These are phyloP conservation scores for Cladorhizidae sp. DNA, from an alignment of 37 sponge, comb jelly and placozoan genomes.

Conservation along the genomic window DNA sequence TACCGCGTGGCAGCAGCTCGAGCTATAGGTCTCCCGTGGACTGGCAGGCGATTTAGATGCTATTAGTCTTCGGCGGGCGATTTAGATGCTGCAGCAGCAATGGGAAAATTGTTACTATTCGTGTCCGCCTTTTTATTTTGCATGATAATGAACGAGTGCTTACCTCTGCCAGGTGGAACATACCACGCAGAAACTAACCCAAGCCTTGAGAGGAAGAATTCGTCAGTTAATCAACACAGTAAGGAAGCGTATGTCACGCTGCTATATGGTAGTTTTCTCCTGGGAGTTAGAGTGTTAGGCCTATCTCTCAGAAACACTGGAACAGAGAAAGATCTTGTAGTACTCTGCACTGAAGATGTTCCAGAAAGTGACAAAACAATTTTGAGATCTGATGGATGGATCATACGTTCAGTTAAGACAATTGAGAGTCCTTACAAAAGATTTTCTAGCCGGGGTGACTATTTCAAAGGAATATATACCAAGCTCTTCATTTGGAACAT, in stretches of 20 bases:
- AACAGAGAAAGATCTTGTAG: constrained; percentile 15
- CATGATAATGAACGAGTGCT: no score
- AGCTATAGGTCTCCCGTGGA: no score
- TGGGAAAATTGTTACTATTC: no score
- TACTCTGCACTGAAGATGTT: constrained; percentile 12
- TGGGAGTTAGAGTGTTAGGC: constrained; percentile 31
- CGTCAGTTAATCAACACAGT: background rate
- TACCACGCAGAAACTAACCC: background rate
- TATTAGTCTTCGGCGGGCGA: no score
- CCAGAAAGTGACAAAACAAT: background rate
- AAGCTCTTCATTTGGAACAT: constrained; percentile 18
- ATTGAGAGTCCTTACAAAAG: background rate
- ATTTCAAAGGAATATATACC: background rate
- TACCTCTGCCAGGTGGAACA: background rate
- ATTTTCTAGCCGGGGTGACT: background rate
- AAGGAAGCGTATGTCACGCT: constrained; percentile 21
- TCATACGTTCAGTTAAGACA: background rate
- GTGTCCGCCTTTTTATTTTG: no score
- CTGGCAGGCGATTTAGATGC: no score
- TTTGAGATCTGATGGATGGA: constrained; percentile 32
- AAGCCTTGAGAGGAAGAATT: background rate
- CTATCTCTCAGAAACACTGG: constrained; percentile 31
- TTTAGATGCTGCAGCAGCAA: no score
- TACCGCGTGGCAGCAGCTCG: no score
- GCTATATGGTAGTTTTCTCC: constrained; percentile 16